Base-by-base conservation (phyloP, 2,888 invertebrate genomes). In the Acholoe squamosa region DNA sequence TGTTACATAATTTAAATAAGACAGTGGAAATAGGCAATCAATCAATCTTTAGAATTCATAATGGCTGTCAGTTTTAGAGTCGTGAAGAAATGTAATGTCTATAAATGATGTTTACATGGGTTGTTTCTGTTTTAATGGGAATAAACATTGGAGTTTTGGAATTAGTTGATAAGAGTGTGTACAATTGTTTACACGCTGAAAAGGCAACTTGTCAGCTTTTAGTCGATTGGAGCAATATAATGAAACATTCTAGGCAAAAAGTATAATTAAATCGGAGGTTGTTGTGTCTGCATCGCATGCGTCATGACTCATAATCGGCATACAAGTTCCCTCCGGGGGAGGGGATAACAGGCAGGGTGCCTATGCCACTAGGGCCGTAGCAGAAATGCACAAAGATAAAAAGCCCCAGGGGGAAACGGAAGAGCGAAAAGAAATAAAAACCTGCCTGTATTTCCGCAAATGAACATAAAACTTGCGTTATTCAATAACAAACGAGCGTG, bases 381-480 rank as follows among this genome's bases (percentile, higher is more conserved):
- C 28, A 43, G 31, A n/a, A 71, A 71, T 71, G 71, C 71, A 71
- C 61, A 71, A 71, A 16, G 71, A 71, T 71, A 71, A 71, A 71
- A 71, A 71, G 71, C 71, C 71, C 71, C 31, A 28, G 80, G 43
- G 22, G 80, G 43, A 80, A 34, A 16, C 31, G 80, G 80, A 80
- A 80, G 34, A 43, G 22, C 28, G 31, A 71, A 71, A 71, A 80
- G 33, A 80, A 80, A 80, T 80, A 80, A 80, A n/a, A 71, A 80
- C 80, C 43, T 34, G 80, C 80, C 80, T 33, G 80, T 33, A 80
- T 80, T 34, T 80, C 43, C 76, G n/a, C 43, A 80, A 80, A 80
- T 80, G 80, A 80, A 80, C 80, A 80, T 80, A 80, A 80, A 80
- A 80, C 80, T 80, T 80, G 80, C 80, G 80, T 80, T 80, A 80